Evolutionary conservation across 2,113 vertebrate genomes (phyloP), one percentile per base, ranked within the genome.

Genomic region (Dicerorhinus sumatrensis): DNA sequence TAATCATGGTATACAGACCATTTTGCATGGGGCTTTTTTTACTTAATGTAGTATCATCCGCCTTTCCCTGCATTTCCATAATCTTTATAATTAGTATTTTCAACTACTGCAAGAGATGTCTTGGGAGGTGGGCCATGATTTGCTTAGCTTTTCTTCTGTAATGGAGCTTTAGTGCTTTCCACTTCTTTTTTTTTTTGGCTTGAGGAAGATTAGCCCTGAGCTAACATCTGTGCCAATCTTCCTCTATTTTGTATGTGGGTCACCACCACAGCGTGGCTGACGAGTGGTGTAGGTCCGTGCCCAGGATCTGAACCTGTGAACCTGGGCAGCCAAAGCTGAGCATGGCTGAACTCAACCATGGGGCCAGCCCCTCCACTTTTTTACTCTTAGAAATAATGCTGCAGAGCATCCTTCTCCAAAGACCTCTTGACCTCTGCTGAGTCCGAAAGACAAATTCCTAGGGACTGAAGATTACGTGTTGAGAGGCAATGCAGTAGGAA

Each of bases 41-140:
- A 51, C 27, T 76, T 81, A n/a, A 21, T 11, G 10, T 79, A 70
- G 70, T 36, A 67, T 81, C 14, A 54, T 0, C 16, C n/a, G 69
- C 77, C 11, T 83, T 67, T 67, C 10, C 46, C 27, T 21, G 48
- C 4, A 17, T 54, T 75, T 77, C 42, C 42, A 12, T 51, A 31
- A 58, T 60, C 39, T 89, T 93, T 85, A 67, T 73, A 80, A 88
- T 63, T 56, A 60, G 63, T 42, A 69, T 77, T 87, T 92, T 85
- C 48, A 89, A 20, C 18, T 39, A 54, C n/a, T 81, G 3, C 29
- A 48, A 46, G 81, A 90, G 58, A 76, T 54, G 58, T 23, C 42
- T 42, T 63, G 77, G 63, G 83, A 81, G 77, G 60, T 58, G 58
- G 48, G 42, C 31, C 31, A 72, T 21, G 13, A 73, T 56, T 73